Conservation (phyloP, 2,797 vertebrate genomes). For the Pristis pectinata region DNA sequence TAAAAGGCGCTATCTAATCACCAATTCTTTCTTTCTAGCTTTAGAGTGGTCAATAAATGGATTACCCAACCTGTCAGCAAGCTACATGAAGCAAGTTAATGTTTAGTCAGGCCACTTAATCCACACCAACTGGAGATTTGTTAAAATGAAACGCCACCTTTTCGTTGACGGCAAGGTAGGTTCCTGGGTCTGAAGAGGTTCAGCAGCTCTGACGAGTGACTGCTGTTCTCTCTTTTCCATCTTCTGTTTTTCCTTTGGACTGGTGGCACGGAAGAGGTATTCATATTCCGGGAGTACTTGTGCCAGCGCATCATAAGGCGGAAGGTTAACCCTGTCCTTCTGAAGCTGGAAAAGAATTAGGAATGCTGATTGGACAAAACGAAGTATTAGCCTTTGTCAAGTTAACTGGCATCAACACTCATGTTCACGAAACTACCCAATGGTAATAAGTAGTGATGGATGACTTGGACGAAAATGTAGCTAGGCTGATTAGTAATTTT, state of each 20-base stretch:
- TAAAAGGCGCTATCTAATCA: neutral
- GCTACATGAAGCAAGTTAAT: neutral
- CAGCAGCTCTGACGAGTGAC: neutral
- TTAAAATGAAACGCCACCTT: neutral
- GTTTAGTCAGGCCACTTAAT: neutral
- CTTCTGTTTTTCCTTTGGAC: neutral
- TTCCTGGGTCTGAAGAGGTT: neutral
- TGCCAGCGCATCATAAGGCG: conserved; percentile 52
- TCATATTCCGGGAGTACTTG: conserved; percentile 49
- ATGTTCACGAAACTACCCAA: too few relatives aligned
- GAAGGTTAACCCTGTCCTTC: conserved; percentile 46
- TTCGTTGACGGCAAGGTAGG: neutral
- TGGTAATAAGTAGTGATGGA: too few relatives aligned
- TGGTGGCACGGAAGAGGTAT: conserved; percentile 25
- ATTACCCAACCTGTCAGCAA: neutral
- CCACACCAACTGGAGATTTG: neutral
- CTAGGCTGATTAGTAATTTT: too few relatives aligned
- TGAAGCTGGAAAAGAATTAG: conserved; percentile 45
- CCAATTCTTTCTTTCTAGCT: neutral
- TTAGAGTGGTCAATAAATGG: neutral
- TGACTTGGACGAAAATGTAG: too few relatives aligned
- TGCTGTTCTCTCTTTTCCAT: neutral
- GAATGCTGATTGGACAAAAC: too few relatives aligned
- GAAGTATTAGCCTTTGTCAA: neutral
- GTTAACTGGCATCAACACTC: too few relatives aligned